Percentiles rank a stretch among this genome's conserved stretches.
Evolutionary conservation across 2,888 invertebrate species (phyloP).

Genomic region (Lymantria monacha): DNA sequence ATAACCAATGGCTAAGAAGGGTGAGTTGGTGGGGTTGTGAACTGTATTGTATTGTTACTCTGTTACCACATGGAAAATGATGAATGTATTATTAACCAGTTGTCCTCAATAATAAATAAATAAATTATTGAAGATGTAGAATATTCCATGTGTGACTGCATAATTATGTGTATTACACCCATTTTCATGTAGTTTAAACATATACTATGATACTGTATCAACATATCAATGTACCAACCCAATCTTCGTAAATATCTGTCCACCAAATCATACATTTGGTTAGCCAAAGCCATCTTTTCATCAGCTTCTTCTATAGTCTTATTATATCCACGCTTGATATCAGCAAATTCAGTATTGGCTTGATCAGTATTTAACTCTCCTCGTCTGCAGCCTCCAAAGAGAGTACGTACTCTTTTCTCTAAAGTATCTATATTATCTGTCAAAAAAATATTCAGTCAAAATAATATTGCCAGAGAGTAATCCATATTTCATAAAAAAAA

Average conservation of each 20-base stretch:
- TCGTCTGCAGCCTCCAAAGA: conserved; percentile 93
- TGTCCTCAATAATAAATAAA: too few species aligned
- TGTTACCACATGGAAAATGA: too few species aligned
- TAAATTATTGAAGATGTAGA: too few species aligned
- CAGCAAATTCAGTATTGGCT: conserved; percentile 91
- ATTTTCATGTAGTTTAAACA: too few species aligned
- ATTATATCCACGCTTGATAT: conserved; percentile 93
- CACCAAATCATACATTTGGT: conserved; percentile 96
- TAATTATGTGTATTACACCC: too few species aligned
- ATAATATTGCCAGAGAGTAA: background rate
- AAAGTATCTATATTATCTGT: conserved; percentile 94
- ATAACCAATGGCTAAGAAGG: too few species aligned
- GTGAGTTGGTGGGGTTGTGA: too few species aligned
- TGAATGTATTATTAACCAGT: too few species aligned
- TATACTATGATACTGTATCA: too few species aligned
- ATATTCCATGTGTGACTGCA: too few species aligned
- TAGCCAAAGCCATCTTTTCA: conserved; percentile 97
- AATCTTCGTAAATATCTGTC: conserved; percentile 95
- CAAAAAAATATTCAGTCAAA: background rate
- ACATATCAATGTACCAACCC: conserved; percentile 73
- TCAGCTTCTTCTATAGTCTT: conserved; percentile 97
- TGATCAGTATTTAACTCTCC: conserved; percentile 87
- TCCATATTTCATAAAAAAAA: too few species aligned
- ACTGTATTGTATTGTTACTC: too few species aligned
- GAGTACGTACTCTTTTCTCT: conserved; percentile 92